Evolutionary conservation across 2,113 vertebrate genomes (phyloP).

Genomic region (Nycticorax nycticorax): DNA sequence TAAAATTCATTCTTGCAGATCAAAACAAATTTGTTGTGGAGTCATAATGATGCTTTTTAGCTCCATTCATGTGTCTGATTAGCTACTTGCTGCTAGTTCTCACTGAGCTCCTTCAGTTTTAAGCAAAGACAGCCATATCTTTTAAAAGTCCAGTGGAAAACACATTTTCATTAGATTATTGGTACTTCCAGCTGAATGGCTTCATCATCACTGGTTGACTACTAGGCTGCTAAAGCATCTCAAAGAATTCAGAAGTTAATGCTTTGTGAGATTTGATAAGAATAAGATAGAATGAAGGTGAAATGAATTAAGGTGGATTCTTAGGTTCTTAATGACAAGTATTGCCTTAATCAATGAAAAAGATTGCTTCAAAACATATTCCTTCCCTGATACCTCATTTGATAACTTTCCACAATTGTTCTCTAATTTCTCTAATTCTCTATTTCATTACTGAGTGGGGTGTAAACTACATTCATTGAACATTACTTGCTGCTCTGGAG

Average conservation of each 20-base stretch:
- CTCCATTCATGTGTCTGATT: background rate
- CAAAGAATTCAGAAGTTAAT: background rate
- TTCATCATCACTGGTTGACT: background rate
- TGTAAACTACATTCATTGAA: background rate
- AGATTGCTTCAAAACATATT: background rate
- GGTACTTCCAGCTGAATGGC: background rate
- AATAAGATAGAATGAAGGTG: background rate
- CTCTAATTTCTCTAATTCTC: background rate
- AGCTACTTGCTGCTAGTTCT: background rate
- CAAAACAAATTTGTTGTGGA: background rate
- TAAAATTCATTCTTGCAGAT: background rate
- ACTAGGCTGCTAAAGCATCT: background rate
- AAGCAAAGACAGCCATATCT: background rate
- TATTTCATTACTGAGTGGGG: background rate
- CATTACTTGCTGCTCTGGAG: background rate
- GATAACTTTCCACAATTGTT: background rate
- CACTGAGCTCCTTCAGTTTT: background rate
- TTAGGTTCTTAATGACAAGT: background rate
- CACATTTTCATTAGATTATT: background rate
- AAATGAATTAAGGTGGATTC: background rate
- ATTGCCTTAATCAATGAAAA: background rate
- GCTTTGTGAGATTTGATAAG: background rate
- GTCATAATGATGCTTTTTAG: background rate
- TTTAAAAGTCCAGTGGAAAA: background rate
- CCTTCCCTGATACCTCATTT: background rate